Conservation (phyloP, 1,140 invertebrate genomes). For the Euwallacea similis region DNA sequence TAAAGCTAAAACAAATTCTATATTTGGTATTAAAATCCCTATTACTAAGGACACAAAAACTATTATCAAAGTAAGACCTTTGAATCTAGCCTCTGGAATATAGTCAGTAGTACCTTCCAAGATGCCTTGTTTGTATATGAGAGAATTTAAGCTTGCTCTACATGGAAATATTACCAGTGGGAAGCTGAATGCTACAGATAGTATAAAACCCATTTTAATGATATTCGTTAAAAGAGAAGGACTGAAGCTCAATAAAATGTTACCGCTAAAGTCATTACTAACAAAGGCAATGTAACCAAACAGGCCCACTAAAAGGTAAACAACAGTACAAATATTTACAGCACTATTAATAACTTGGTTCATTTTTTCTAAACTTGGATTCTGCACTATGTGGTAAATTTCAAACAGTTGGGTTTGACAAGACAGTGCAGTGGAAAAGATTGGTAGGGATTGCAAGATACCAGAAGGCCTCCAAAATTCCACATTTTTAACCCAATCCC, state of each 20-base stretch:
- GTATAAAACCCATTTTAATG: slow-evolving; percentile 91
- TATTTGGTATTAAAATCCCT: slow-evolving; percentile 80
- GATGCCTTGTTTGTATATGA: slow-evolving; percentile 74
- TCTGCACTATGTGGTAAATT: slow-evolving; percentile 88
- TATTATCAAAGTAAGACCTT: slow-evolving; percentile 76
- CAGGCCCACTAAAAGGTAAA: slow-evolving; percentile 85
- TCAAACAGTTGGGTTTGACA: slow-evolving; percentile 85
- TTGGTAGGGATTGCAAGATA: slow-evolving; percentile 83
- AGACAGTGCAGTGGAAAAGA: slow-evolving; percentile 48
- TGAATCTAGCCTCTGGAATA: slow-evolving; percentile 80
- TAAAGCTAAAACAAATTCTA: slow-evolving; percentile 90
- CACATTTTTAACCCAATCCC: slow-evolving; percentile 75
- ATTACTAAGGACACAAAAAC: slow-evolving; percentile 73
- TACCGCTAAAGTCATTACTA: slow-evolving; percentile 78
- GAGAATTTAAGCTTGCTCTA: slow-evolving; percentile 88
- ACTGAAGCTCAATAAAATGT: slow-evolving; percentile 85
- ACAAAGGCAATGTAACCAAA: slow-evolving; percentile 95
- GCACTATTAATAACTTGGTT: slow-evolving; percentile 84
- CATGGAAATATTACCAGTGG: slow-evolving; percentile 97
- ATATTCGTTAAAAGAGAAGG: slow-evolving; percentile 78
- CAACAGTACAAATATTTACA: slow-evolving; percentile 87
- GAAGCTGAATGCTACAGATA: slow-evolving; percentile 94
- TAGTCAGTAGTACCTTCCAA: slow-evolving; percentile 61
- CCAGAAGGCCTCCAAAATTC: slow-evolving; percentile 83
- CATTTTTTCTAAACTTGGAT: slow-evolving; percentile 86